Conservation (phyloP, 2,113 vertebrate genomes). For the Vulpes vulpes region DNA sequence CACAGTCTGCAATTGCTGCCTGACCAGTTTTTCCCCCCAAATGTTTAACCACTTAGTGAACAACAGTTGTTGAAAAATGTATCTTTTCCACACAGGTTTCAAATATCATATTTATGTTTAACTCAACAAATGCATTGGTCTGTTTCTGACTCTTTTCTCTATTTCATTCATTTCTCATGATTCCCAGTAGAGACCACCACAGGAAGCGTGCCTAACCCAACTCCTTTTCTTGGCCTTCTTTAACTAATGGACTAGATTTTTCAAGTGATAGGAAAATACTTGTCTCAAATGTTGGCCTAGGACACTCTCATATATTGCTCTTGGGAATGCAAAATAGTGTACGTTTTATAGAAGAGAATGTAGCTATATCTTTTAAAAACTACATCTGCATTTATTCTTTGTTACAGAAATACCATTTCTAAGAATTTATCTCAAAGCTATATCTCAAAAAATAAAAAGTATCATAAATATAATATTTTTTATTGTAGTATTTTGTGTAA, state of each 20-base stretch:
- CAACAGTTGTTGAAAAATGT: slow-evolving; percentile 22
- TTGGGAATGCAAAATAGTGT: neutral
- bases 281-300: neutral
- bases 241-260: neutral
- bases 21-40: neutral
- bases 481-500: neutral
- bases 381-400: neutral
- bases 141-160: neutral
- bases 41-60: neutral
- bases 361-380: neutral
- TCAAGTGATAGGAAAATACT: neutral
- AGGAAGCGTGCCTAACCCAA: neutral
- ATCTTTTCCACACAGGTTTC: slow-evolving; percentile 3
- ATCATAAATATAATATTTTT: neutral
- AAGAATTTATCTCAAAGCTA: slow-evolving; percentile 16
- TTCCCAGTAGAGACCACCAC: neutral
- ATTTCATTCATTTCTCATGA: neutral
- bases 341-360: neutral
- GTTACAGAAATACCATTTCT: neutral
- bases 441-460: neutral
- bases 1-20: neutral
- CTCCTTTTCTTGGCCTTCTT: neutral
- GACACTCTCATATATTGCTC: neutral
- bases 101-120: slow-evolving; percentile 42
- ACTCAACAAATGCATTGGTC: neutral